These are phyloP conservation scores for Theretra japonica DNA, from an alignment of 2,888 invertebrate species.

Conservation along the genomic window DNA sequence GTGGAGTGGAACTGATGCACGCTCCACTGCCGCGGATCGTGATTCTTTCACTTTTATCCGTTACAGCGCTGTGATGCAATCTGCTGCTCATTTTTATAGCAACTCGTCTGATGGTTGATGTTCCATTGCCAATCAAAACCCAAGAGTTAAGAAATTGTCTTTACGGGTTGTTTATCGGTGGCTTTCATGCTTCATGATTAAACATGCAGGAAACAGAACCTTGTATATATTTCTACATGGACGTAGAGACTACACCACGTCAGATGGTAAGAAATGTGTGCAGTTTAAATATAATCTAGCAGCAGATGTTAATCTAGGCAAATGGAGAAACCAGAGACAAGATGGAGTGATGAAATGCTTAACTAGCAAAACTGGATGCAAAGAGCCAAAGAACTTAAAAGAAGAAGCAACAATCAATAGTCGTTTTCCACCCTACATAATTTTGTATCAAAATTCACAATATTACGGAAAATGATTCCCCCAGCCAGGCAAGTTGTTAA, in stretches of 20 bases:
- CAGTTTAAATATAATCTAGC: no score
- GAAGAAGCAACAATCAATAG: neutral
- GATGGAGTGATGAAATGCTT: no score
- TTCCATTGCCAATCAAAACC: neutral
- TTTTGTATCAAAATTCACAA: neutral
- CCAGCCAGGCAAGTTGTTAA: neutral
- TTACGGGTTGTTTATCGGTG: no score
- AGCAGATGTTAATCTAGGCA: no score
- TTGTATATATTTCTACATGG: no score
- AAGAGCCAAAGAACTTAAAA: no score
- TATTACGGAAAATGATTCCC: neutral
- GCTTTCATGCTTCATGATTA: no score
- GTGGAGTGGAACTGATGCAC: conserved; percentile 7
- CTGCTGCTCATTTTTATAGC: neutral
- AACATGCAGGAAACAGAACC: no score
- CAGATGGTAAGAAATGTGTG: no score
- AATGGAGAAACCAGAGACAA: no score
- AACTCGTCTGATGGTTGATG: neutral
- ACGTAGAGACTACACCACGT: no score
- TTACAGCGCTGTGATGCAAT: conserved; percentile 18
- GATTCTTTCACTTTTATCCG: conserved; percentile 23
- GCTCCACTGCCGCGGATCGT: conserved; percentile 3
- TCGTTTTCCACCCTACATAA: neutral
- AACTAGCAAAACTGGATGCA: no score
- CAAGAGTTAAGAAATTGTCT: neutral